phyloP scores from a whole-genome alignment of 1,140 invertebrate genomes.

The Olivierus martensii region DNA sequence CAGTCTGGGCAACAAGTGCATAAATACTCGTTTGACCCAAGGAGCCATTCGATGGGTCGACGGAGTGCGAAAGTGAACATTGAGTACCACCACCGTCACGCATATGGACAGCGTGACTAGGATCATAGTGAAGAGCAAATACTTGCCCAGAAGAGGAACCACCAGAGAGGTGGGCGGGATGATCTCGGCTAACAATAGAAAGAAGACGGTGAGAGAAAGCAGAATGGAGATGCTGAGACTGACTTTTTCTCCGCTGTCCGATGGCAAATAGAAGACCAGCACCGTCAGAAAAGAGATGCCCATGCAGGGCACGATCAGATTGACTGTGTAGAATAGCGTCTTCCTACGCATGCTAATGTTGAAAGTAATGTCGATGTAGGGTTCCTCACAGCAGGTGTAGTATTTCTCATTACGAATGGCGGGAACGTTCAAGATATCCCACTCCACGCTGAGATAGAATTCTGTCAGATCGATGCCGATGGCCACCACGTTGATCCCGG shows the following conservation, averaged over 20 bases:
- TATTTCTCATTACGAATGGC: constrained; percentile 54
- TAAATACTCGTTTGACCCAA: constrained; percentile 77
- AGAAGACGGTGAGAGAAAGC: constrained; percentile 97
- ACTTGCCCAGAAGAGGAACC: constrained; percentile 91
- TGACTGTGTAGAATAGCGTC: constrained; percentile 94
- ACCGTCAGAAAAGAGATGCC: constrained; percentile 95
- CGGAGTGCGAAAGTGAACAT: constrained; percentile 96
- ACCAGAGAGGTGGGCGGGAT: constrained; percentile 98
- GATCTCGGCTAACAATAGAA: constrained; percentile 92
- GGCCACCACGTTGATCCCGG: constrained; percentile 24
- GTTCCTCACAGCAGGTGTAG: constrained; percentile 62
- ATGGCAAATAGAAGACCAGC: constrained; percentile 96
- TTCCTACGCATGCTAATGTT: constrained; percentile 91
- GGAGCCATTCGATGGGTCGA: constrained; percentile 89
- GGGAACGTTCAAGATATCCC: constrained; percentile 91
- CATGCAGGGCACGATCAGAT: constrained; percentile 89
- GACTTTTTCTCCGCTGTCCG: constrained; percentile 97
- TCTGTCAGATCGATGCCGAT: constrained; percentile 70
- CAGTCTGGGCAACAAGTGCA: constrained; percentile 65
- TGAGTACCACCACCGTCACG: constrained; percentile 93
- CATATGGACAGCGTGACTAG: constrained; percentile 92
- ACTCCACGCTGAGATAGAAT: constrained; percentile 93
- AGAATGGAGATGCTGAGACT: constrained; percentile 57
- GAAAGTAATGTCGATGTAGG: constrained; percentile 80
- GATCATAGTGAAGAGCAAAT: constrained; percentile 97